phyloP scores from a whole-genome alignment of 2,888 invertebrate genomes.

The Gandaritis pyraliata region DNA sequence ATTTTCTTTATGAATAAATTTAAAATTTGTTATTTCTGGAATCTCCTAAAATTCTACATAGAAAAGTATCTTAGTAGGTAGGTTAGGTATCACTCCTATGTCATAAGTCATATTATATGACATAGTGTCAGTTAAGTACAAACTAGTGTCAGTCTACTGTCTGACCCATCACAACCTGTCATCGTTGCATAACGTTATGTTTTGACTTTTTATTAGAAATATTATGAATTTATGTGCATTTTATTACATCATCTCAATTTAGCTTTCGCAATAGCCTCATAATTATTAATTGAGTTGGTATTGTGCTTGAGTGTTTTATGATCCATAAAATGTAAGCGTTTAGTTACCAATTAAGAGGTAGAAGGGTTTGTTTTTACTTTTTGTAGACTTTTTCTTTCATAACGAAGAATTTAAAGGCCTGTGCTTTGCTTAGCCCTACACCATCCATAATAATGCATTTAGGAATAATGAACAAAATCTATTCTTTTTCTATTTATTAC shows the following conservation, averaged over 20 bases:
- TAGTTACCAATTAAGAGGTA: conserved; percentile 10
- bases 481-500: too few relatives aligned
- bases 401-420: too few relatives aligned
- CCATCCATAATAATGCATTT: too few relatives aligned
- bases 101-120: neutral
- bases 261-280: conserved; percentile 23
- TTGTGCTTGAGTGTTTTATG: conserved; percentile 20
- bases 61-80: too few relatives aligned
- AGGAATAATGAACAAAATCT: too few relatives aligned
- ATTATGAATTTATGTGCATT: conserved; percentile 22
- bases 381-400: too few relatives aligned
- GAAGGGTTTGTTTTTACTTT: neutral
- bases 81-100: too few relatives aligned
- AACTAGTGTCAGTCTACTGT: conserved; percentile 9
- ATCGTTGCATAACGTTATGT: conserved; percentile 8
- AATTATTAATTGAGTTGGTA: conserved; percentile 18
- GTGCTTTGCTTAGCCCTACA: too few relatives aligned
- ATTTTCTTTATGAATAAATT: too few relatives aligned
- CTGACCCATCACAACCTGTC: conserved; percentile 10
- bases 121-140: neutral
- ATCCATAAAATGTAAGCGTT: conserved; percentile 13
- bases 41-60: too few relatives aligned
- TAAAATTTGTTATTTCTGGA: too few relatives aligned
- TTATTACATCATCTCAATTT: conserved; percentile 25
- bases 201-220: conserved; percentile 16